Evolutionary conservation across 2,797 vertebrate genomes (phyloP).

Genomic region (Melanotaenia nigrans): DNA sequence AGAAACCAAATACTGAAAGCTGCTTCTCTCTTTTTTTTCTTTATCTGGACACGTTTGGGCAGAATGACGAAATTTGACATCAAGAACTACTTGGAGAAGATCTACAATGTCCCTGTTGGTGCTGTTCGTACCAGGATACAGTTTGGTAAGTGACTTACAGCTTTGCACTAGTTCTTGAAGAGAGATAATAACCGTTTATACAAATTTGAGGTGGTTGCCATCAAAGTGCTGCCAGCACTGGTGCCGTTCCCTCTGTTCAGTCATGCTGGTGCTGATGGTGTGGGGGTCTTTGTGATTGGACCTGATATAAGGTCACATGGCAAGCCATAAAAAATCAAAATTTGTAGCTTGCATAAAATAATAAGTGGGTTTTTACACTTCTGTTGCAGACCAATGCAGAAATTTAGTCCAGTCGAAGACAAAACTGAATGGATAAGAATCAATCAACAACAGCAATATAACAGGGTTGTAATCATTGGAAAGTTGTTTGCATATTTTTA

Average conservation of each 20-base stretch:
- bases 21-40: conserved; percentile 27
- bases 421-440: not conserved
- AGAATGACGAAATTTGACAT: conserved; percentile 97
- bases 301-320: not conserved
- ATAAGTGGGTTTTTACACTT: not conserved
- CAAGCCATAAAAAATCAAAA: not conserved
- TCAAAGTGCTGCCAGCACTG: not conserved
- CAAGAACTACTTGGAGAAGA: conserved; percentile 92
- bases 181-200: conserved; percentile 4
- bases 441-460: not conserved
- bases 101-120: conserved; percentile 91
- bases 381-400: not conserved
- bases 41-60: conserved; percentile 32
- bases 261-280: not conserved
- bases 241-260: not conserved
- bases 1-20: conserved; percentile 21
- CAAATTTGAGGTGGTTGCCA: conserved; percentile 20
- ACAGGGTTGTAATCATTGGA: not conserved
- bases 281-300: not conserved
- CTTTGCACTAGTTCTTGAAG: conserved; percentile 37
- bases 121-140: conserved; percentile 93
- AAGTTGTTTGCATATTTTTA: not conserved
- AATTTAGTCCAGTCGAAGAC: not conserved
- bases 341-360: not conserved
- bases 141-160: conserved; percentile 85